These are phyloP conservation scores for Drosophila yooni DNA, from an alignment of 2,888 invertebrate species.

Conservation along the genomic window DNA sequence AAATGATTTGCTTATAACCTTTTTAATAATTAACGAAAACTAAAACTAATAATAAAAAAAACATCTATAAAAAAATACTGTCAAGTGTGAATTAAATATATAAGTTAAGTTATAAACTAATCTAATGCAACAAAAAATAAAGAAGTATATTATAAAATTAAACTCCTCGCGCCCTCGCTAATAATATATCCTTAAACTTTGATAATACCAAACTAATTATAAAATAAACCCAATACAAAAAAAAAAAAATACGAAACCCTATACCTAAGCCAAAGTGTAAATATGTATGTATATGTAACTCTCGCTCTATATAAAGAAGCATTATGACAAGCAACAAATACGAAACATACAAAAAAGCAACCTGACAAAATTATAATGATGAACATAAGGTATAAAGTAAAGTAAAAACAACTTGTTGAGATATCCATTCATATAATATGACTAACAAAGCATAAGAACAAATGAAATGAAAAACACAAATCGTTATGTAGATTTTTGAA, in stretches of 20 bases:
- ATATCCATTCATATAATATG: constrained; percentile 65
- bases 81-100: constrained; percentile 48
- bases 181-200: constrained; percentile 36
- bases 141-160: constrained; percentile 12
- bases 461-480: constrained; percentile 41
- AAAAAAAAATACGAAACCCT: constrained; percentile 11
- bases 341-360: constrained; percentile 69
- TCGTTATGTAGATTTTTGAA: constrained; percentile 75
- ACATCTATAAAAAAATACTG: constrained; percentile 10
- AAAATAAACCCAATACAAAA: background rate
- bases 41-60: constrained; percentile 10
- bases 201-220: constrained; percentile 20
- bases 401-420: constrained; percentile 70
- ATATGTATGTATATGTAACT: constrained; percentile 50
- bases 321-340: constrained; percentile 58
- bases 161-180: constrained; percentile 53
- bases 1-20: constrained; percentile 46
- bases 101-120: constrained; percentile 40
- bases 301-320: constrained; percentile 41
- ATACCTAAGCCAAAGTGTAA: constrained; percentile 53
- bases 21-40: constrained; percentile 20
- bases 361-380: constrained; percentile 69
- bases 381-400: constrained; percentile 66
- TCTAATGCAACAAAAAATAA: constrained; percentile 4
- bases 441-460: constrained; percentile 23